phyloP scores from a whole-genome alignment of 2,888 invertebrate species.

The Thymelicus acteon region DNA sequence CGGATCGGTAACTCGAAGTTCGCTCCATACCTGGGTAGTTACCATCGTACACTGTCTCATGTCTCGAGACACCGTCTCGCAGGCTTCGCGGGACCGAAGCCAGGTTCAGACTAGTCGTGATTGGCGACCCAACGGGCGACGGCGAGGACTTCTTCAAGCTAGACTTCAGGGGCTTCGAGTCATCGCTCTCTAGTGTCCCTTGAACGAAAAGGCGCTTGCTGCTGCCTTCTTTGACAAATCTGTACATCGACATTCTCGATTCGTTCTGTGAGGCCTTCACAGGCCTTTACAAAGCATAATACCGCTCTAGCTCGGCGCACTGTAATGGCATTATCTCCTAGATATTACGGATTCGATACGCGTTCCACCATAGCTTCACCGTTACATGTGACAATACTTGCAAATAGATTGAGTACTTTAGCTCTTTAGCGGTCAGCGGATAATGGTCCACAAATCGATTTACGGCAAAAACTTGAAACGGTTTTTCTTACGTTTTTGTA shows the following conservation, averaged over 20 bases:
- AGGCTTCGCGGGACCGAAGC: conserved; percentile 83
- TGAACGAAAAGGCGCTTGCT: conserved; percentile 91
- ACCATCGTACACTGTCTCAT: conserved; percentile 79
- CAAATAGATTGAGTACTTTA: conserved; percentile 43
- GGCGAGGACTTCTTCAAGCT: conserved; percentile 79
- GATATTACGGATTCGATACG: conserved; percentile 75
- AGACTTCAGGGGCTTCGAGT: conserved; percentile 80
- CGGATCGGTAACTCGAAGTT: conserved; percentile 70
- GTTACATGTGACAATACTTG: conserved; percentile 52
- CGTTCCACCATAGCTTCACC: conserved; percentile 51
- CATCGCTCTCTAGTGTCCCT: conserved; percentile 88
- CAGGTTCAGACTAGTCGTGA: conserved; percentile 86
- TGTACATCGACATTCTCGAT: conserved; percentile 89
- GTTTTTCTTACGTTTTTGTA: conserved; percentile 22
- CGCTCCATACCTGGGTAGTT: conserved; percentile 78
- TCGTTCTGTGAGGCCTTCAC: conserved; percentile 60
- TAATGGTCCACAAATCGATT: conserved; percentile 36
- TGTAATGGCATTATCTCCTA: conserved; percentile 55
- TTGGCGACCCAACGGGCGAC: conserved; percentile 85
- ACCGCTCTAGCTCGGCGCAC: conserved; percentile 57
- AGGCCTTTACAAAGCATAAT: conserved; percentile 68
- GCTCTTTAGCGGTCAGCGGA: conserved; percentile 32
- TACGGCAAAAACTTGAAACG: conserved; percentile 31
- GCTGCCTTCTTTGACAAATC: conserved; percentile 89
- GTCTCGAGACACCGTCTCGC: conserved; percentile 80